Conservation (phyloP, 1,140 invertebrate species). For the Cydia fagiglandana region DNA sequence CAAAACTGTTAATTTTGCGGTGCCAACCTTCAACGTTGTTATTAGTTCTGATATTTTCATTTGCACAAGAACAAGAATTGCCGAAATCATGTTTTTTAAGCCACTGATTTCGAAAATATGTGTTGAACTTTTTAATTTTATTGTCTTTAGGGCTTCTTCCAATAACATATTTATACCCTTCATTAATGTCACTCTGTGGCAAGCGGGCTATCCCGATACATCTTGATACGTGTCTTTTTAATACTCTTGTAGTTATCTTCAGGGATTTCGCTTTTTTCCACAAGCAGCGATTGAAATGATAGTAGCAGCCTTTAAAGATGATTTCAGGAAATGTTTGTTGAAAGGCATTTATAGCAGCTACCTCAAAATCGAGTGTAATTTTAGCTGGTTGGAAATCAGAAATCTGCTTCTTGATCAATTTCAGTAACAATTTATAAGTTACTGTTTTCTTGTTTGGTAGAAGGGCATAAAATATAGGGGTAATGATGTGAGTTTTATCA, state of each 20-base stretch:
- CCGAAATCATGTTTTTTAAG: constrained; percentile 27
- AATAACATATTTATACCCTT: constrained; percentile 31
- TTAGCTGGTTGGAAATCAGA: background rate
- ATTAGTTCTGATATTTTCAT: constrained; percentile 32
- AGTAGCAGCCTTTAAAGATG: constrained; percentile 11
- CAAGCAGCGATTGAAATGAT: constrained; percentile 8
- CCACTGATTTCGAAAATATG: constrained; percentile 35
- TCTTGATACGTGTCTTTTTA: constrained; percentile 12
- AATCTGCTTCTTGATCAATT: constrained; percentile 14
- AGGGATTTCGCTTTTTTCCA: constrained; percentile 11
- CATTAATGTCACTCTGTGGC: constrained; percentile 8
- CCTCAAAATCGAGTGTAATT: constrained; percentile 8
- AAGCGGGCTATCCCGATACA: constrained; percentile 31
- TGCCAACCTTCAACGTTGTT: constrained; percentile 36
- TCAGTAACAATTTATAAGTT: constrained; percentile 2
- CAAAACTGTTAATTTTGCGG: constrained; percentile 26
- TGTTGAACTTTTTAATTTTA: constrained; percentile 31
- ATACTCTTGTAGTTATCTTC: background rate
- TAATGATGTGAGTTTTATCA: background rate
- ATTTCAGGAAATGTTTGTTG: background rate
- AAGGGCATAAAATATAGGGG: background rate
- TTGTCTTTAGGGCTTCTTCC: constrained; percentile 20
- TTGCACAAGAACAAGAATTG: constrained; percentile 30
- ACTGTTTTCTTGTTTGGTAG: constrained; percentile 1
- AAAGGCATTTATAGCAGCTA: constrained; percentile 23